A percentile compares a stretch with the other conserved stretches of the same genome.
These are phyloP conservation scores for Malurus elegans DNA, from an alignment of 2,113 vertebrate genomes.

Conservation along the genomic window DNA sequence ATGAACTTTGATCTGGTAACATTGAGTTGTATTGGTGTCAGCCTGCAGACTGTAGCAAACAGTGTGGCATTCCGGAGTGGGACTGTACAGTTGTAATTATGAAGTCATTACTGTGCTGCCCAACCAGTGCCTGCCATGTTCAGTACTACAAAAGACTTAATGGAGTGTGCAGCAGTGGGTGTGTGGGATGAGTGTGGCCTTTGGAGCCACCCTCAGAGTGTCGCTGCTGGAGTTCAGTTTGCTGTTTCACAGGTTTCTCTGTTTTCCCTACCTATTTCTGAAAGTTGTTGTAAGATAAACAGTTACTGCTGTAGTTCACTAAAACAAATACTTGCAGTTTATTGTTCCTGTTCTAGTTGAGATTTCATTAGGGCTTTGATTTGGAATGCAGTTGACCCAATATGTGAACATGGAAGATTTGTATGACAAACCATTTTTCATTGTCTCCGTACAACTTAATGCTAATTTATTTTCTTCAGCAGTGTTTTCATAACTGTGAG, in stretches of 20 bases:
- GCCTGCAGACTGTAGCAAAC: neutral
- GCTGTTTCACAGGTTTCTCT: neutral
- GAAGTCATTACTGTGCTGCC: neutral
- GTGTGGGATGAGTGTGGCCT: neutral
- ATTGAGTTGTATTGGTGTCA: neutral
- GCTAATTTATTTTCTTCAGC: constrained; percentile 48
- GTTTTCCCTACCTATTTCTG: neutral
- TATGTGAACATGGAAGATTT: neutral
- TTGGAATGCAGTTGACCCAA: constrained; percentile 14
- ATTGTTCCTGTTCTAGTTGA: neutral
- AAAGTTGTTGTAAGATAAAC: neutral
- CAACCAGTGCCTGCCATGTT: neutral
- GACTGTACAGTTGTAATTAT: neutral
- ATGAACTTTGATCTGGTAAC: neutral
- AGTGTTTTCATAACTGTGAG: constrained; percentile 41
- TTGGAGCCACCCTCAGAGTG: neutral
- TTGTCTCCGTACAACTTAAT: constrained; percentile 14
- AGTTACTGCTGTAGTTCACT: neutral
- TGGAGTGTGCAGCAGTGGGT: neutral
- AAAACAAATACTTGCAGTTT: neutral
- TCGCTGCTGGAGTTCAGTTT: neutral
- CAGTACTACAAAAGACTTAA: neutral
- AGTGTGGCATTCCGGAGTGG: neutral
- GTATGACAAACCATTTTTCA: constrained; percentile 15
- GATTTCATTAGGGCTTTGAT: neutral